These are phyloP conservation scores for Cenopis cana DNA, from an alignment of 2,888 invertebrate species.

Conservation along the genomic window DNA sequence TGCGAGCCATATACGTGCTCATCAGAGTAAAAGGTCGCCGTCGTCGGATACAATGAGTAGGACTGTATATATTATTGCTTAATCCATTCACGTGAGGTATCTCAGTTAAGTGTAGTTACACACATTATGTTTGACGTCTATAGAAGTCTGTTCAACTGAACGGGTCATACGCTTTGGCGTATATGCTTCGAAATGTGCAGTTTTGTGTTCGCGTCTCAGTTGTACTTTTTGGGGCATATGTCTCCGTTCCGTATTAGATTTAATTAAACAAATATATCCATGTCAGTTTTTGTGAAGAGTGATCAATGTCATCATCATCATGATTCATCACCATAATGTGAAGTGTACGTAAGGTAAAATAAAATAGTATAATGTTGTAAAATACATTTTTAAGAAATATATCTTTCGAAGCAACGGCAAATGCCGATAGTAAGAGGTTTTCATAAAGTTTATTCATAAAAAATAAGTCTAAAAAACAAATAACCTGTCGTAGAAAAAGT, in stretches of 20 bases:
- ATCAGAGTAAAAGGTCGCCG: too few species aligned
- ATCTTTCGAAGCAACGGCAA: not conserved
- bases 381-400: not conserved
- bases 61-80: too few species aligned
- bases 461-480: not conserved
- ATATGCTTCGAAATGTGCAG: not conserved
- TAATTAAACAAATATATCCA: not conserved
- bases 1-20: too few species aligned
- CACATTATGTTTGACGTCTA: too few species aligned
- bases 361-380: not conserved
- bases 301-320: too few species aligned
- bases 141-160: too few species aligned
- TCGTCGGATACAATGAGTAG: too few species aligned
- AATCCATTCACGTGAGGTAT: too few species aligned
- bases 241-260: conserved; percentile 10
- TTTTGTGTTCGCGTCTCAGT: not conserved
- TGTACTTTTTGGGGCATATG: not conserved
- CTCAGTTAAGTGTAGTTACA: too few species aligned
- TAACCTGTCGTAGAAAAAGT: not conserved
- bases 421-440: not conserved
- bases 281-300: not conserved
- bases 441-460: not conserved
- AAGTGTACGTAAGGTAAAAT: not conserved
- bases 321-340: too few species aligned
- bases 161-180: too few species aligned